Evolutionary conservation across 2,113 vertebrate genomes (phyloP).

Genomic region (Pipa parva): DNA sequence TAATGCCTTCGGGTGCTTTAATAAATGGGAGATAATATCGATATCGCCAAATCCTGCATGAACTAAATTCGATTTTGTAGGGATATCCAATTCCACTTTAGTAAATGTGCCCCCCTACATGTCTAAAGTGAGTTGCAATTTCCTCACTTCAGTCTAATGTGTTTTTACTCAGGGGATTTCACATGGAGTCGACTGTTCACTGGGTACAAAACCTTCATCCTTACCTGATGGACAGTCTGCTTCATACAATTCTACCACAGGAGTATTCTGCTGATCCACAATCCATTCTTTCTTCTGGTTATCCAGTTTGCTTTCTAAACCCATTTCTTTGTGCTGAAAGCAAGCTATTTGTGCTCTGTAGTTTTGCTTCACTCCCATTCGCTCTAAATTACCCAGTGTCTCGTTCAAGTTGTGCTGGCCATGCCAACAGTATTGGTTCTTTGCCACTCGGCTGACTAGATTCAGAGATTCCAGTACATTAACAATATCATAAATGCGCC

Average conservation of each 20-base stretch:
- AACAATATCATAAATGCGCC: slow-evolving; percentile 91
- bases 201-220: background rate
- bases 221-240: slow-evolving; percentile 68
- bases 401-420: slow-evolving; percentile 72
- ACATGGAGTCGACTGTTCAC: too few relatives aligned
- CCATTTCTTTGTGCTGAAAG: slow-evolving; percentile 60
- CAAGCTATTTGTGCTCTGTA: slow-evolving; percentile 79
- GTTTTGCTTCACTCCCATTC: slow-evolving; percentile 70
- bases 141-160: too few relatives aligned
- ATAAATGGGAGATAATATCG: too few relatives aligned
- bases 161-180: too few relatives aligned
- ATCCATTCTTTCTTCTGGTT: slow-evolving; percentile 52
- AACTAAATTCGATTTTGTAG: too few relatives aligned
- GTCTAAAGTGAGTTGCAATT: too few relatives aligned
- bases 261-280: slow-evolving; percentile 51
- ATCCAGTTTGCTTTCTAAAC: slow-evolving; percentile 51
- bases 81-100: too few relatives aligned
- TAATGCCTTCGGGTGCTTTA: too few relatives aligned
- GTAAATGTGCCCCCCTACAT: too few relatives aligned
- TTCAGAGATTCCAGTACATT: slow-evolving; percentile 87
- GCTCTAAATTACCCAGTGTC: slow-evolving; percentile 76
- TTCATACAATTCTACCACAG: slow-evolving; percentile 58
- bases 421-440: slow-evolving; percentile 91
- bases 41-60: too few relatives aligned
- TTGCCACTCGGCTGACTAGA: slow-evolving; percentile 85